phyloP scores from a whole-genome alignment of 2,113 vertebrate species.

The Pangasianodon hypophthalmus region DNA sequence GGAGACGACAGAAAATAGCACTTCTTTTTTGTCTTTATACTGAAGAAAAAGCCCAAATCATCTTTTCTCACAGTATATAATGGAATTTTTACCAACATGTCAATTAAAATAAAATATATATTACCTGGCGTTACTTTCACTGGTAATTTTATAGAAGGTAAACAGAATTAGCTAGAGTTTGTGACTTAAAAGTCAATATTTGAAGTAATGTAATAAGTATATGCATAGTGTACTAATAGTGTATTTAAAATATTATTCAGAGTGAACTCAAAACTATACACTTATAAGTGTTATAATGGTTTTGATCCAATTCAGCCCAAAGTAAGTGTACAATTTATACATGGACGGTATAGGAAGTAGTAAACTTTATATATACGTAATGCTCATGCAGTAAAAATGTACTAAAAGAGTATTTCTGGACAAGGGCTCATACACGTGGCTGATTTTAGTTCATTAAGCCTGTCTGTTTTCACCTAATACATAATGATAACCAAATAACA shows the following conservation, averaged over 20 bases:
- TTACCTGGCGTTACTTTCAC: background rate
- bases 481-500: background rate
- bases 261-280: background rate
- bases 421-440: background rate
- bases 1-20: no score
- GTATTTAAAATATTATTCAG: background rate
- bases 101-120: background rate
- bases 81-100: background rate
- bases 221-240: background rate
- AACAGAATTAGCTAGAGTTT: background rate
- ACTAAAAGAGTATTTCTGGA: background rate
- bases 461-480: constrained; percentile 18
- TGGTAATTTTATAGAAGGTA: background rate
- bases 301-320: background rate
- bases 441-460: constrained; percentile 7
- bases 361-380: no score
- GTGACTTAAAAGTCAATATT: background rate
- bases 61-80: background rate
- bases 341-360: background rate
- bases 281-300: background rate
- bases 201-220: background rate
- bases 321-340: background rate
- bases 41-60: background rate
- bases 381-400: background rate
- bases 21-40: no score